Evolutionary conservation across 2,797 vertebrate genomes (phyloP), one percentile per base, ranked within the genome.

Genomic region (Schizopygopsis malacanthus): DNA sequence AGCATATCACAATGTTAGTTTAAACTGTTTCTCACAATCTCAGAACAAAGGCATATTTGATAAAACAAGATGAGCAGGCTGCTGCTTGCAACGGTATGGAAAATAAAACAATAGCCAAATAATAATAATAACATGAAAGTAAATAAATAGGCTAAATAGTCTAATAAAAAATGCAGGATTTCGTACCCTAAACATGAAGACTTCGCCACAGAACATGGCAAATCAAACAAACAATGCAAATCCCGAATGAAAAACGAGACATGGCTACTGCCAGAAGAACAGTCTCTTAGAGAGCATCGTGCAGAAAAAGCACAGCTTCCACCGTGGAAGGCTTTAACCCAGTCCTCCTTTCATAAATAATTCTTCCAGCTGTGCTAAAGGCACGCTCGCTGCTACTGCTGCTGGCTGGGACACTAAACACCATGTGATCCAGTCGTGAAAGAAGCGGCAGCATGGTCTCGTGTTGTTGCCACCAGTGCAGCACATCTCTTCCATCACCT

Each of bases 201-300:
- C 22, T 59, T 63, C 4, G 0, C 47, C 41, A 8, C 41, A 13
- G 47, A 50, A 15, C 11, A 50, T 50, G 12, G n/a, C n/a, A 4
- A 2, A 25, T 63, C n/a, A 56, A 9, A 56, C 9, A 22, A 41
- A 41, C 8, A 41, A 41, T 8, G 20, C 54, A 20, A 22, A 56
- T 22, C 54, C 54, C 54, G 10, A 56, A 56, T 2, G 0, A 56
- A 56, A 56, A 22, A 9, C 2, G 8, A 9, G 54, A 56, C 54
- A 22, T 22, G 54, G 54, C 7, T 56, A 56, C 54, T 22, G 54
- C 54, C 18, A 22, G 1, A 56, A 56, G 54, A 56, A 22, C 54
- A 56, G 54, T 56, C 54, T 56, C 54, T 56, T 56, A 22, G 16
- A 22, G 54, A 90, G 43, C 28, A 92, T 67, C 84, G 20, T 22